Evolutionary conservation across 2,797 vertebrate species (phyloP).

Genomic region (Hippoglossus hippoglossus): DNA sequence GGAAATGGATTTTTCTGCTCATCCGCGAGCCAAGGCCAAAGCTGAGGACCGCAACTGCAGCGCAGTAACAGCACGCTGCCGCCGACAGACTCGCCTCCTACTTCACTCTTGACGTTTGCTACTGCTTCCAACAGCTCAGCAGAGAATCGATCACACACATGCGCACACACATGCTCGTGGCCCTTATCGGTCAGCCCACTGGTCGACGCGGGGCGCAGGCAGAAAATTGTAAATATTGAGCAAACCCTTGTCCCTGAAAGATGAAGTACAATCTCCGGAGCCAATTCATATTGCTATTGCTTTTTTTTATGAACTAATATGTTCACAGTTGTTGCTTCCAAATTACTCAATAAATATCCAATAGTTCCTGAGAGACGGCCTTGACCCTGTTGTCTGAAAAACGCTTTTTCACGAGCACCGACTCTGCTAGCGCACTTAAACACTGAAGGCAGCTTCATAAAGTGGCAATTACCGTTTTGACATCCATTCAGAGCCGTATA

Average conservation of each 20-base stretch:
- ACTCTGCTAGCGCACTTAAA: conserved; percentile 59
- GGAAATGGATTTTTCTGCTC: conserved; percentile 78
- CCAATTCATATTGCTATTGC: conserved; percentile 69
- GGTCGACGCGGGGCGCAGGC: conserved; percentile 32
- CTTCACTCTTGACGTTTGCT: conserved; percentile 44
- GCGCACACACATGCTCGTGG: conserved; percentile 1
- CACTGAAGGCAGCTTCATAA: conserved; percentile 72
- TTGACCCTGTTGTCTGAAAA: conserved; percentile 74
- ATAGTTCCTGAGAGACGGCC: conserved; percentile 72
- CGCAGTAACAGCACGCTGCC: conserved; percentile 1
- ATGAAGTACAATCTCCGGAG: conserved; percentile 56
- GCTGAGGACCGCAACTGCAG: conserved; percentile 42
- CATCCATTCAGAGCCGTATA: conserved; percentile 69
- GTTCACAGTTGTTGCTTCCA: conserved; percentile 73
- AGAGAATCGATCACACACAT: conserved; percentile 7
- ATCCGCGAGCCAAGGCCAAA: conserved; percentile 74
- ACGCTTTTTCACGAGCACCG: conserved; percentile 40
- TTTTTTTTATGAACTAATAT: conserved; percentile 80
- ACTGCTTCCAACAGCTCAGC: conserved; percentile 12
- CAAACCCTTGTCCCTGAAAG: conserved; percentile 66
- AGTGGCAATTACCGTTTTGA: conserved; percentile 83
- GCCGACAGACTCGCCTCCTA: conserved; percentile 19
- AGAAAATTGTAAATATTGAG: conserved; percentile 73
- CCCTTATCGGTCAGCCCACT: conserved; percentile 39
- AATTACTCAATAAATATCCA: conserved; percentile 83